Base-by-base conservation (phyloP, 2,888 invertebrate species). In the Tigriopus californicus region DNA sequence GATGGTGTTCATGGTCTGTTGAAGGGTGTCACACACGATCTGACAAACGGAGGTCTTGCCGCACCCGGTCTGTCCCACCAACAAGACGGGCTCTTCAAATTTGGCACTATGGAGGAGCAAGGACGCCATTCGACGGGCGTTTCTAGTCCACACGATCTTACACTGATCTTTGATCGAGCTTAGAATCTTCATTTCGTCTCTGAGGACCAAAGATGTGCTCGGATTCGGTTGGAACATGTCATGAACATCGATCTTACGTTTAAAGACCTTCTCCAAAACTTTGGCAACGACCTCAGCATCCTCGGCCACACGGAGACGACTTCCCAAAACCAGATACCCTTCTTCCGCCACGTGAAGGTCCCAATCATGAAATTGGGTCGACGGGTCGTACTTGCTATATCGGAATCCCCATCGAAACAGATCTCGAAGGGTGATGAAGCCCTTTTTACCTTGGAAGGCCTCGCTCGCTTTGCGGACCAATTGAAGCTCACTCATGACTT, bases 31-130 rank as follows among this genome's bases (percentile, higher is more conserved):
- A 5, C 92, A 83, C 56, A 89, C 76, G 18, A 94, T 75, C 74
- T 97, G 90, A 66, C 92, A 94, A 4, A 95, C 79, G 0, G 94
- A 94, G 0, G 97, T 97, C 75, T 97, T 97, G 0, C 97, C 97
- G 68, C 94, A 90, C 0, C 94, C 98, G 1, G 98, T 99, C 68
- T 95, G 94, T 11, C 98, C 98, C 1, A 99, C 91, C 47, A 99
- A 73, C 51, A 99, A 72, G 1, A 95, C 85, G 0, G 98, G 97
- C 70, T 99, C 98, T 65, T 85, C 79, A 67, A 90, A 97, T 64
- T 82, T 79, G 65, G 91, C 78, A 0, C 94, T 87, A 73, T 94
- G 72, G 10, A 61, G 52, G 56, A 78, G 72, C 54, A 80, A 67
- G 24, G 79, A 77, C n/a, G 76, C 76, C 66, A 80, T 70, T 63